Evolutionary conservation across 1,140 invertebrate species (phyloP), one percentile per base, ranked within the genome.

Genomic region (Lordiphosa collinella): DNA sequence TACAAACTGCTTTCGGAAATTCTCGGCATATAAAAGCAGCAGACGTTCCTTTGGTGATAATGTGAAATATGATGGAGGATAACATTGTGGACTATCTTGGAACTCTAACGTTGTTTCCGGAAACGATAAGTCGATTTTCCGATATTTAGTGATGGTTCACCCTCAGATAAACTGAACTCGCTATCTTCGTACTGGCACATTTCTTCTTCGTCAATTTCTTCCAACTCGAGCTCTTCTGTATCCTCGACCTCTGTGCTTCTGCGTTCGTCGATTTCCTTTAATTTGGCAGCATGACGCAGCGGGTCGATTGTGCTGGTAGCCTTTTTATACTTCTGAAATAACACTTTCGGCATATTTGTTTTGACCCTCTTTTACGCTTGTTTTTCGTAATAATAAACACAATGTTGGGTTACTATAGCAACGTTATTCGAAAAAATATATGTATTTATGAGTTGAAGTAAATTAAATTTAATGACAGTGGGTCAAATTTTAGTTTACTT

Each of bases 1-100:
- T 2, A 66, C 57, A 90, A 93, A 96, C 70, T 97, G 96, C 59
- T 92, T 91, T 38, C 95, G 91, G 87, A 97, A 97, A 88, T 97
- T 97, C 88, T 95, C 94, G 0, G 94, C 93, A 69, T 95, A 93
- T 36, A 93, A 91, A 6, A 96, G 74, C 4, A 96, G 82, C 4
- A 96, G 75, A 44, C 93, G 93, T 87, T 98, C 96, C 84, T 96
- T 96, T 12, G 92, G 90, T 6, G 90, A 93, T 70, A 95, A 93
- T 35, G 91, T 92, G 53, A 92, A 92, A 86, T 96, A 97, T 37
- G 91, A 92, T 35, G 91, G 88, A 0, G 95, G 94, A 85, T 94
- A 93, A 67, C 91, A 88, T 18, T 71, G 67, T 0, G 61, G 61
- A 14, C 65, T 74, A 16, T 80, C 47, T 4, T 64, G 37, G 18